Evolutionary conservation across 2,888 invertebrate genomes (phyloP).

Genomic region (Catonia carolina): DNA sequence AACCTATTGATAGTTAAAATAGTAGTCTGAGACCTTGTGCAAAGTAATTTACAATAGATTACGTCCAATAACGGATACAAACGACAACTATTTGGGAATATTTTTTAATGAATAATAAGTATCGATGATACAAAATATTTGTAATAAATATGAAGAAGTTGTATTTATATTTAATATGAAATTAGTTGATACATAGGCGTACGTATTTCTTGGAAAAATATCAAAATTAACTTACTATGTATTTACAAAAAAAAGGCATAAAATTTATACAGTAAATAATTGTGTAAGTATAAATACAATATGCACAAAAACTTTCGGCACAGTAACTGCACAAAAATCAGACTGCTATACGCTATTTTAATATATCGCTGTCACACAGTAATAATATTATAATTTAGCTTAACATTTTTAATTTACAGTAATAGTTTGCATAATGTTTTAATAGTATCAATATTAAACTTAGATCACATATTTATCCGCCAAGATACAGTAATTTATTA

Average conservation of each 20-base stretch:
- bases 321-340: constrained; percentile 20
- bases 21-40: constrained; percentile 10
- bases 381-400: constrained; percentile 24
- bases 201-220: no score
- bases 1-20: constrained; percentile 13
- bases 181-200: no score
- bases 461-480: constrained; percentile 32
- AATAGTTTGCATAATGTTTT: constrained; percentile 35
- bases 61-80: not conserved
- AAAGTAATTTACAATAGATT: not conserved
- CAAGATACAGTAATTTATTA: constrained; percentile 32
- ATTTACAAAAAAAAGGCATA: no score
- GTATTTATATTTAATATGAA: no score
- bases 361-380: constrained; percentile 24
- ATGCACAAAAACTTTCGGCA: not conserved
- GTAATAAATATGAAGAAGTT: no score
- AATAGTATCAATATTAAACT: constrained; percentile 34
- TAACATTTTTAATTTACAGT: constrained; percentile 31
- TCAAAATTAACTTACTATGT: no score
- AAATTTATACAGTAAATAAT: no score
- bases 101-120: no score
- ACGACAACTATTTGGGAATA: no score
- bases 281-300: no score
- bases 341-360: constrained; percentile 24
- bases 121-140: no score